These are phyloP conservation scores for Sciaenops ocellatus DNA, from an alignment of 2,797 vertebrate genomes.

Conservation along the genomic window DNA sequence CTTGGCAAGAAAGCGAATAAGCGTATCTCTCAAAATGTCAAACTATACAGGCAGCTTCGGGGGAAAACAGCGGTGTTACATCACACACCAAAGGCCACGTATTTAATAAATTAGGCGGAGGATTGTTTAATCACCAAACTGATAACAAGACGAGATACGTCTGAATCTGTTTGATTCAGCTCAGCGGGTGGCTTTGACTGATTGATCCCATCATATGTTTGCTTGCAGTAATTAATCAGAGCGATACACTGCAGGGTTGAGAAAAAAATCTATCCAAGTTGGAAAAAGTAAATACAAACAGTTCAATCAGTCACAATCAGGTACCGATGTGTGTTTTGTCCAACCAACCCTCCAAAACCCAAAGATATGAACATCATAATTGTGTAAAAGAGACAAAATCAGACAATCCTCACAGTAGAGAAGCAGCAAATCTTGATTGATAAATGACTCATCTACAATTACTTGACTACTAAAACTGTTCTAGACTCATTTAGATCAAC, in stretches of 20 bases:
- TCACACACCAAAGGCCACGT: background rate
- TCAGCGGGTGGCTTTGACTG: background rate
- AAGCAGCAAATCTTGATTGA: background rate
- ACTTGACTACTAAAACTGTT: background rate
- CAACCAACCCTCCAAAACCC: background rate
- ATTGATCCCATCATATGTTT: constrained; percentile 2
- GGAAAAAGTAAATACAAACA: background rate
- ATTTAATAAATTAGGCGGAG: background rate
- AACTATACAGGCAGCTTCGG: background rate
- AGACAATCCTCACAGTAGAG: background rate
- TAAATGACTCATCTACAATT: background rate
- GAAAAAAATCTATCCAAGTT: too few species aligned
- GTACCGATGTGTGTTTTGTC: background rate
- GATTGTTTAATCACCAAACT: background rate
- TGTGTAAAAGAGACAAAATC: background rate
- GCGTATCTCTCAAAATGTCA: background rate
- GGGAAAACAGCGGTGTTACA: background rate
- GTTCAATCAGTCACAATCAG: background rate
- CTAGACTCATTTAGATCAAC: background rate
- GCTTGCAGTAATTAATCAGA: background rate
- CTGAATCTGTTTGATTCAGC: background rate
- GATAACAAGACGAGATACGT: background rate
- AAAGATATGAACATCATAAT: background rate
- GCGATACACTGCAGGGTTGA: background rate
- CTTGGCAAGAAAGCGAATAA: background rate